Conservation (phyloP, 2,113 vertebrate genomes). For the Melanostigma gelatinosum region DNA sequence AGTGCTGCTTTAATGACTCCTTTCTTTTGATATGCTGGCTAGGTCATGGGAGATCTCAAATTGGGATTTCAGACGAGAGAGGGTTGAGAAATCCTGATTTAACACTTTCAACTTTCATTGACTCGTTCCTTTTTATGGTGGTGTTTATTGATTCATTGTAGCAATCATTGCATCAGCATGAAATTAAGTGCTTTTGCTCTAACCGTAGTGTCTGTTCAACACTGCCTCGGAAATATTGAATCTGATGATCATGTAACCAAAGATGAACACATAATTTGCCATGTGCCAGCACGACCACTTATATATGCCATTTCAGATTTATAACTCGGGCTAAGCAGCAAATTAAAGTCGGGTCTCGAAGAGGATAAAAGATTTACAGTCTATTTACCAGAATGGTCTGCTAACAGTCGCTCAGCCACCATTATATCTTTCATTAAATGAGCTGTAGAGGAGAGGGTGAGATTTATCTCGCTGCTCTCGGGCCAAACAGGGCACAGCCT, state of each 20-base stretch:
- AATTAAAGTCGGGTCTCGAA: conserved; percentile 58
- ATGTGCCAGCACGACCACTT: conserved; percentile 22
- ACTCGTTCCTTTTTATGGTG: conserved; percentile 21
- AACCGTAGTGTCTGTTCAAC: neutral
- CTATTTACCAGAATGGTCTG: conserved; percentile 50
- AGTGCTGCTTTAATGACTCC: neutral
- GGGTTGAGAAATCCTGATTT: conserved; percentile 30
- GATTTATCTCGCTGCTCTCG: conserved; percentile 71
- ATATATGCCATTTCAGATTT: conserved; percentile 41
- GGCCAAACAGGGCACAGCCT: conserved; percentile 68
- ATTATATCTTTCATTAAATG: conserved; percentile 75
- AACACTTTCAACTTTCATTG: conserved; percentile 57
- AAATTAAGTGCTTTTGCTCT: conserved; percentile 35
- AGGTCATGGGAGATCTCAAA: neutral
- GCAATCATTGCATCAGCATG: conserved; percentile 36
- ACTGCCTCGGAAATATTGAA: conserved; percentile 14
- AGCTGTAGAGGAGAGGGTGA: conserved; percentile 61
- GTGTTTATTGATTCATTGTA: conserved; percentile 42
- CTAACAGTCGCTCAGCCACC: conserved; percentile 68
- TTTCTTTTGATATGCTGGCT: neutral
- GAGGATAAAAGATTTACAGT: conserved; percentile 67
- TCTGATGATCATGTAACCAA: conserved; percentile 34
- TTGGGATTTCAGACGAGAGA: neutral
- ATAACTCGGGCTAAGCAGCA: conserved; percentile 52
- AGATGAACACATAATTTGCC: conserved; percentile 45